These are phyloP conservation scores for Ardeotis arabs DNA, from an alignment of 2,113 vertebrate species.

Conservation along the genomic window DNA sequence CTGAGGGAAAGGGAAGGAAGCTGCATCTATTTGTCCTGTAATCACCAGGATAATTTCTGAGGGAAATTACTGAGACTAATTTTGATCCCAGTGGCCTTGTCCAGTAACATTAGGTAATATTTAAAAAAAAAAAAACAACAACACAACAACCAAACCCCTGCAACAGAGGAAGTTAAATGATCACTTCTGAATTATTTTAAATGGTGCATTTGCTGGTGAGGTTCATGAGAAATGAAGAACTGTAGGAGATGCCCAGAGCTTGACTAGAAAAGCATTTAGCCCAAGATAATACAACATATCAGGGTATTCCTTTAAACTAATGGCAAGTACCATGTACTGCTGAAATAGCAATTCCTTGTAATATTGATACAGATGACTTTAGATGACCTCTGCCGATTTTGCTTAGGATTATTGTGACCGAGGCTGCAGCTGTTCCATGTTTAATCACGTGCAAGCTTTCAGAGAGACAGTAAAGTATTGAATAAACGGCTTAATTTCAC, in stretches of 20 bases:
- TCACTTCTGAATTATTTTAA: conserved; percentile 26
- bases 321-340: neutral
- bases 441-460: neutral
- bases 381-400: neutral
- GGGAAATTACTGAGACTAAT: neutral
- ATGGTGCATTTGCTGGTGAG: neutral
- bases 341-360: neutral
- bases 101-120: neutral
- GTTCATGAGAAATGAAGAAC: neutral
- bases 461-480: neutral
- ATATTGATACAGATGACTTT: neutral
- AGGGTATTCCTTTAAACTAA: neutral
- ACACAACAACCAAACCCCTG: neutral
- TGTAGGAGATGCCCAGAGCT: neutral
- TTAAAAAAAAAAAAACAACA: neutral
- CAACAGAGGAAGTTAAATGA: neutral
- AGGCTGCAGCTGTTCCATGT: neutral
- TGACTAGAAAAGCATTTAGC: neutral
- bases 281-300: neutral
- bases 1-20: neutral
- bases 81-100: neutral
- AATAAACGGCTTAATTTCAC: neutral
- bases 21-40: neutral
- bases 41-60: neutral
- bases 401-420: neutral